Base-by-base conservation (phyloP, 2,113 vertebrate species). In the Syrmaticus mikado region DNA sequence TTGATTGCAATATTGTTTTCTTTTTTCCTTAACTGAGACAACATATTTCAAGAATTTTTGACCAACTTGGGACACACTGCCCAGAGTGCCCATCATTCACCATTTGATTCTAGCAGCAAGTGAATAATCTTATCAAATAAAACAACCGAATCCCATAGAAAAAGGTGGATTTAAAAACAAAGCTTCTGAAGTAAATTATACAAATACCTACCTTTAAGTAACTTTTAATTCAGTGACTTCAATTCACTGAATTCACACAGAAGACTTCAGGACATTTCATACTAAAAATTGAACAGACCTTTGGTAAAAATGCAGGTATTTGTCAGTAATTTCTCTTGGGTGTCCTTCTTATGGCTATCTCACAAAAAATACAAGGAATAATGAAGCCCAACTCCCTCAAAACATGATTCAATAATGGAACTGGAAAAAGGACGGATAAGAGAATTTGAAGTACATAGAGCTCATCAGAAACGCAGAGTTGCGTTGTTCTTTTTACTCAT, bases 401-500 rank as follows among this genome's bases (percentile, higher is more conserved):
- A 92, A 24, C n/a, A 82, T 58, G 36, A 70, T 36, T 89, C 58
- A 76, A 5, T 36, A 82, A 50, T 5, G 18, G 8, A 65, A 20
- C 18, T 34, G 66, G 57, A 61, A 53, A 67, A 81, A 70, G 11
- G 6, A 85, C 16, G 24, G 8, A 10, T 22, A 73, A 73, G 18
- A 86, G 25, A 85, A n/a, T 12, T 74, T 10, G 15, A 83, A 93
- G 15, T 32, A 75, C 30, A 66, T 1, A 66, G 7, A 84, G 84
- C 38, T 72, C 50, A 30, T 14, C 30, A 87, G 65, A 93, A 88
- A 86, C 67, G 25, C 18, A 92, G 34, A 87, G 61, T 70, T 74
- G 28, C 45, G 67, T 1, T 1, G 12, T 43, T 81, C 58, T 89
- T 94, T 92, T 93, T 92, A 94, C 94, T 91, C 28, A 53, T 41